These are phyloP conservation scores for Lomographa bimaculata DNA, from an alignment of 2,888 invertebrate genomes.

Conservation along the genomic window DNA sequence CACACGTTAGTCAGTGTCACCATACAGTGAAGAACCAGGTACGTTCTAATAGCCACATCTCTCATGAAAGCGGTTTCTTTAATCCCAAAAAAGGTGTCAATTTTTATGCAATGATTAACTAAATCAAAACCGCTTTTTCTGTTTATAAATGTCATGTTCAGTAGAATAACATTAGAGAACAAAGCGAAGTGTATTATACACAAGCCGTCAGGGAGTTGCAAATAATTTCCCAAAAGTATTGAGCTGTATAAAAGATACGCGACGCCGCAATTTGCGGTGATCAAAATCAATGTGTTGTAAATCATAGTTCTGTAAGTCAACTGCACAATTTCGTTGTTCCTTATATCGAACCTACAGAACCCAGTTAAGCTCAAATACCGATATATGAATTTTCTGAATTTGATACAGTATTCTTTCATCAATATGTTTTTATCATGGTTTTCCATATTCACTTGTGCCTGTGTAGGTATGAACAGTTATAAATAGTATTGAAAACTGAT, in stretches of 20 bases:
- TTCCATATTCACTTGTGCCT: slow-evolving; percentile 24
- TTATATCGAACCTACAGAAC: slow-evolving; percentile 50
- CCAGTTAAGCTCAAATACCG: slow-evolving; percentile 43
- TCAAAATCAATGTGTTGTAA: slow-evolving; percentile 38
- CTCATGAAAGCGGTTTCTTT: slow-evolving; percentile 62
- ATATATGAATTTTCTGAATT: slow-evolving; percentile 35
- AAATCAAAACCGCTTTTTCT: slow-evolving; percentile 41
- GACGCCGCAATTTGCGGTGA: slow-evolving; percentile 33
- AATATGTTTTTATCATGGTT: slow-evolving; percentile 33
- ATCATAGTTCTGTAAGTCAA: slow-evolving; percentile 36
- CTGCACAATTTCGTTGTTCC: slow-evolving; percentile 43
- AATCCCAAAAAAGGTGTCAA: slow-evolving; percentile 54
- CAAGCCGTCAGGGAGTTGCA: slow-evolving; percentile 47
- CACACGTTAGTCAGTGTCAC: slow-evolving; percentile 33
- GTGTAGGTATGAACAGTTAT: not conserved
- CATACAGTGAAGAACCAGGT: slow-evolving; percentile 21
- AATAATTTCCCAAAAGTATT: slow-evolving; percentile 31
- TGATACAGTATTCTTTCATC: slow-evolving; percentile 42
- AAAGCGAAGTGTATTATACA: slow-evolving; percentile 42
- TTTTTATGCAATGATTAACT: slow-evolving; percentile 46
- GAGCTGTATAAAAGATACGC: slow-evolving; percentile 42
- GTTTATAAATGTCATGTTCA: slow-evolving; percentile 48
- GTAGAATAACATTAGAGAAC: slow-evolving; percentile 42
- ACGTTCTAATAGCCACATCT: slow-evolving; percentile 36
- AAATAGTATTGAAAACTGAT: not conserved